Conservation (phyloP, 1,140 invertebrate species). For the Cydia fagiglandana region DNA sequence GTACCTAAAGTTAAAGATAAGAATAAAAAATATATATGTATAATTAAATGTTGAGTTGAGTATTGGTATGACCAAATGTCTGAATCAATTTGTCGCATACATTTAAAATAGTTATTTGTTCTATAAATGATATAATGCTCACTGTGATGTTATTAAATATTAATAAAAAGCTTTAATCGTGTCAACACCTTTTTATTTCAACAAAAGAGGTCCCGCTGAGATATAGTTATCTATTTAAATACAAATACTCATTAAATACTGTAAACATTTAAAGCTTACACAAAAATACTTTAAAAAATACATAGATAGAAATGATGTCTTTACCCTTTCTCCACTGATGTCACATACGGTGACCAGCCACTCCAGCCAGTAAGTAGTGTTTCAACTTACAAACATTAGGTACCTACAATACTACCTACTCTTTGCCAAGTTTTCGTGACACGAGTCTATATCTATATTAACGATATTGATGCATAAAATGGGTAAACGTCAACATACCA, state of each 20-base stretch:
- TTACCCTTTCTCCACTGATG: neutral
- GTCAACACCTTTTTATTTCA: constrained; percentile 11
- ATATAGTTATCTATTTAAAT: neutral
- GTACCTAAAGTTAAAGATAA: no score
- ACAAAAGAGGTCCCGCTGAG: neutral
- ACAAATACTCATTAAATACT: neutral
- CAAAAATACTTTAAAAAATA: neutral
- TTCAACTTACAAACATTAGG: no score
- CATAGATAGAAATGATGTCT: neutral
- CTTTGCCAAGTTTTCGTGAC: no score
- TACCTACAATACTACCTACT: no score
- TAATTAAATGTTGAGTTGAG: no score
- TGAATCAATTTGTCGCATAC: neutral
- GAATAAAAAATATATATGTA: no score
- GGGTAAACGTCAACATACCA: no score
- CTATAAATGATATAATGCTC: neutral
- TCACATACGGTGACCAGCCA: no score
- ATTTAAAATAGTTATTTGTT: neutral
- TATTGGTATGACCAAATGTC: neutral
- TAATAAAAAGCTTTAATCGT: constrained; percentile 28
- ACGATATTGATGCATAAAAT: no score
- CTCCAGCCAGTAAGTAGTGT: no score
- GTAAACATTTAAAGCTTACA: constrained; percentile 1
- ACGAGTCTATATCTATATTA: no score
- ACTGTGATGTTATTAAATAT: constrained; percentile 24